Evolutionary conservation across 1,140 invertebrate species (phyloP).

Genomic region (Bicyclus anynana): DNA sequence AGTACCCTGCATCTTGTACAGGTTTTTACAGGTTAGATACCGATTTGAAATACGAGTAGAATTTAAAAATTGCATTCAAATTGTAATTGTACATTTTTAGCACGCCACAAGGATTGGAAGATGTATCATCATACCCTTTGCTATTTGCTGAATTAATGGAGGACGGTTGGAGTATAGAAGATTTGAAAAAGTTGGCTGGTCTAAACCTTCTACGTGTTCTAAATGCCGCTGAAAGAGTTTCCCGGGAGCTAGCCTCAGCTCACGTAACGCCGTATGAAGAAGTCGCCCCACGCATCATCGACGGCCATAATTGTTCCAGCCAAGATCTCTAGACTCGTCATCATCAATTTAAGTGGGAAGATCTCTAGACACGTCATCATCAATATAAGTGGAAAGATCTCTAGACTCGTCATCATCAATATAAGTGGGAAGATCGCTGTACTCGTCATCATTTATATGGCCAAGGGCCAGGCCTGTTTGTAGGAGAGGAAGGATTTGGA

Average conservation of each 20-base stretch:
- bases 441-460: too few species aligned
- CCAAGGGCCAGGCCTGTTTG: too few species aligned
- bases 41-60: too few species aligned
- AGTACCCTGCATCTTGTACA: too few species aligned
- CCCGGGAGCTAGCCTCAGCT: conserved; percentile 65
- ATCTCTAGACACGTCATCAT: too few species aligned
- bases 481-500: too few species aligned
- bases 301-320: conserved; percentile 73
- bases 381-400: too few species aligned
- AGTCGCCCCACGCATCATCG: conserved; percentile 56
- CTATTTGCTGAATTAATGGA: conserved; percentile 90
- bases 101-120: conserved; percentile 91
- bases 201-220: conserved; percentile 90
- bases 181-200: conserved; percentile 92
- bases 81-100: conserved; percentile 63
- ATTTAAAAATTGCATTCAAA: not conserved
- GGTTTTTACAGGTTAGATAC: too few species aligned
- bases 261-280: conserved; percentile 70
- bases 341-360: too few species aligned
- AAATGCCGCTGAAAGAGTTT: conserved; percentile 83
- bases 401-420: too few species aligned
- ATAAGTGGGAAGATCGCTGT: too few species aligned
- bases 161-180: conserved; percentile 88
- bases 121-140: conserved; percentile 93
- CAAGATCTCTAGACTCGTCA: conserved; percentile 65